Conservation (phyloP, 2,113 vertebrate genomes). For the Phoenicopterus ruber region DNA sequence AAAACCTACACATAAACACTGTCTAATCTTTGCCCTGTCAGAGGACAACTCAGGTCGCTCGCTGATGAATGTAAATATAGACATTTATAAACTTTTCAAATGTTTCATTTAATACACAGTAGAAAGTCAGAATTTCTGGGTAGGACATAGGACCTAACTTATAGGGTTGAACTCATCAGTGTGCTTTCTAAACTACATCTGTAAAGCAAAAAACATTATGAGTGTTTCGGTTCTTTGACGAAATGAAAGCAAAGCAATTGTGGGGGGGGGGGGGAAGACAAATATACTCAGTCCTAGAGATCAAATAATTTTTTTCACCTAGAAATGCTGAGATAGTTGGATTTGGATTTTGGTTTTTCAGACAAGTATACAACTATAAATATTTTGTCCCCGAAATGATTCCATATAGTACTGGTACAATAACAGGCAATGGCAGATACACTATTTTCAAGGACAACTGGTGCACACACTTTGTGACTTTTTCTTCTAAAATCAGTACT, state of each 20-base stretch:
- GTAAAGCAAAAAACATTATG: background rate
- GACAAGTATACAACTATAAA: background rate
- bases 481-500: background rate
- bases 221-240: background rate
- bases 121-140: background rate
- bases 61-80: background rate
- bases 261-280: too few relatives aligned
- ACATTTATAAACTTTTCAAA: background rate
- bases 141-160: background rate
- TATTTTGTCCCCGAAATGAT: background rate
- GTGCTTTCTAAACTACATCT: background rate
- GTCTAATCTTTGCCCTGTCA: background rate
- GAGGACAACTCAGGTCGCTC: background rate
- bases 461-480: background rate
- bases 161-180: background rate
- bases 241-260: background rate
- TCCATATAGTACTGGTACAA: background rate
- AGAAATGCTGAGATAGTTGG: background rate
- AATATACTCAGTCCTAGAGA: background rate
- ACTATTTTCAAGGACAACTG: background rate
- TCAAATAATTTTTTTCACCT: background rate
- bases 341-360: background rate
- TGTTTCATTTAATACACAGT: background rate
- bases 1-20: background rate
- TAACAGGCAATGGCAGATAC: background rate